A percentile compares a stretch with the other conserved stretches of the same genome.
phyloP scores from a whole-genome alignment of 2,113 vertebrate species.

The Rousettus leschenaultii region DNA sequence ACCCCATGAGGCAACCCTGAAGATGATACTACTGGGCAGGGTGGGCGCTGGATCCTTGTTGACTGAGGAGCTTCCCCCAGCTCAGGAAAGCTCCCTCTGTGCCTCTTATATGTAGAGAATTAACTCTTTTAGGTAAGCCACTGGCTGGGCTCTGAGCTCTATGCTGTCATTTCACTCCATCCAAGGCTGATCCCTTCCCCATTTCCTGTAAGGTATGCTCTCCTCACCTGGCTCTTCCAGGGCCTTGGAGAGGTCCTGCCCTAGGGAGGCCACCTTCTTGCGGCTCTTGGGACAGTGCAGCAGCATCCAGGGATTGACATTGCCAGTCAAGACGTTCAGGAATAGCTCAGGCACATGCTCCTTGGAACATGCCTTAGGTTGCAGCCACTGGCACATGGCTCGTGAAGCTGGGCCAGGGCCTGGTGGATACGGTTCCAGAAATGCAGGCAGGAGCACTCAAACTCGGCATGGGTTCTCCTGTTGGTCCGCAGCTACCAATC shows the following conservation, averaged over 20 bases:
- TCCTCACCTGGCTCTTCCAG: conserved; percentile 24
- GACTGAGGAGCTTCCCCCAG: background rate
- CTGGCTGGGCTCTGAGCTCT: background rate
- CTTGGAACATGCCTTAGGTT: conserved; percentile 22
- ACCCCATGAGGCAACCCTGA: background rate
- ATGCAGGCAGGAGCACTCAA: background rate
- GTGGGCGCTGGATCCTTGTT: background rate
- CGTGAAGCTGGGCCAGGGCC: background rate
- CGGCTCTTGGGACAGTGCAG: conserved; percentile 26
- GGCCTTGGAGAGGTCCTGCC: conserved; percentile 37
- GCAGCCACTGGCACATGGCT: conserved; percentile 64
- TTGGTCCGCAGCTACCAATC: background rate
- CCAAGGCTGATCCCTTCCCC: background rate
- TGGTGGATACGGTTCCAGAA: conserved; percentile 52
- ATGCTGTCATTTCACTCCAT: background rate
- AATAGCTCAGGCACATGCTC: conserved; percentile 63
- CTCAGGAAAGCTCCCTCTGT: background rate
- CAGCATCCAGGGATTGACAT: conserved; percentile 45
- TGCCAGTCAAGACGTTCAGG: conserved; percentile 48
- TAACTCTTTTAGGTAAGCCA: background rate
- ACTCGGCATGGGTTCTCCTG: background rate
- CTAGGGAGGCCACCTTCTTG: conserved; percentile 41
- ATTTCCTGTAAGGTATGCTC: background rate
- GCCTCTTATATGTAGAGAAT: background rate
- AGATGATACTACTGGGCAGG: background rate